phyloP scores from a whole-genome alignment of 2,113 vertebrate species.

The Vidua macroura region DNA sequence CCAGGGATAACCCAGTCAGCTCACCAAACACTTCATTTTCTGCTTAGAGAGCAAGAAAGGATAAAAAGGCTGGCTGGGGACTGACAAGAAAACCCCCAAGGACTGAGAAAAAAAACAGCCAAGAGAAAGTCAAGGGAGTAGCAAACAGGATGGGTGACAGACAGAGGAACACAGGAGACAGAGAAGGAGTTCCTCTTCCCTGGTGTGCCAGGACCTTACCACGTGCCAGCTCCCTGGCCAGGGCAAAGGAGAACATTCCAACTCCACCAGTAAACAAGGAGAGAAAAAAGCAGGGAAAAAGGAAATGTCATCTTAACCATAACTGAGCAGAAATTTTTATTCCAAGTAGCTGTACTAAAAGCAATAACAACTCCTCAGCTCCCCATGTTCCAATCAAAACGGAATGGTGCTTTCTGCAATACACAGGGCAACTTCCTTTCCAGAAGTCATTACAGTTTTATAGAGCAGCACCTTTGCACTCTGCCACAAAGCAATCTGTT shows the following conservation, averaged over 20 bases:
- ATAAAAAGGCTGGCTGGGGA: not conserved
- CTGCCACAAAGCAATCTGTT: slow-evolving; percentile 60
- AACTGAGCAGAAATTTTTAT: slow-evolving; percentile 13
- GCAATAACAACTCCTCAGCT: slow-evolving; percentile 33
- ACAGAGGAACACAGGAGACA: not conserved
- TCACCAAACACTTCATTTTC: not conserved
- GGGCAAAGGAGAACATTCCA: not conserved
- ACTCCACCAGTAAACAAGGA: not conserved
- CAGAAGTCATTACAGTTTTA: slow-evolving; percentile 55
- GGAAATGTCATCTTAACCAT: slow-evolving; percentile 20
- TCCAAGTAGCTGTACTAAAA: slow-evolving; percentile 34
- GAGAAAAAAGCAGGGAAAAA: not conserved
- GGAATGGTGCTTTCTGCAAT: slow-evolving; percentile 43
- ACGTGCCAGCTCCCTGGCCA: not conserved
- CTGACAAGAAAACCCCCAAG: not conserved
- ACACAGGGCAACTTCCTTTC: slow-evolving; percentile 34
- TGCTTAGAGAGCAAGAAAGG: not conserved
- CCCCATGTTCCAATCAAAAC: slow-evolving; percentile 47
- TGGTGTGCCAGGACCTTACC: not conserved
- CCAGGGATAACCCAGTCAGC: not conserved
- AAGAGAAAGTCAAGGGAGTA: not conserved
- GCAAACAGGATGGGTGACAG: not conserved
- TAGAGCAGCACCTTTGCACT: slow-evolving; percentile 53
- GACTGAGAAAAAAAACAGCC: not conserved
- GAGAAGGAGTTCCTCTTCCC: not conserved